phyloP scores from a whole-genome alignment of 1,140 invertebrate species.

The Capitella teleta region DNA sequence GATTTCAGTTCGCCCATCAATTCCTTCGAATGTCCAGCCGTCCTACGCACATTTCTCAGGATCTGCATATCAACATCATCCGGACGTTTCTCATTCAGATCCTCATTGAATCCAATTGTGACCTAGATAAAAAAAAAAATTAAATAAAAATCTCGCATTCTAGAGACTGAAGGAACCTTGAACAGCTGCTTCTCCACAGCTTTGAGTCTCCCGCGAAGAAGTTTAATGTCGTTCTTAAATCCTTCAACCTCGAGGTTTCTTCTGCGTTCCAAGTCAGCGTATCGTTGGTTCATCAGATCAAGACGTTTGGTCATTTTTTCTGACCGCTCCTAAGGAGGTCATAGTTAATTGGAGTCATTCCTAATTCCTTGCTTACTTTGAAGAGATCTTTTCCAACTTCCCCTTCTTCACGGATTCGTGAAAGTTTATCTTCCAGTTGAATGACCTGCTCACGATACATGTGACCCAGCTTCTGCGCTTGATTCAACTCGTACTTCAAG shows the following conservation, averaged over 20 bases:
- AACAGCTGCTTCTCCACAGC: slow-evolving; percentile 41
- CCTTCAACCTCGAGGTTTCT: slow-evolving; percentile 42
- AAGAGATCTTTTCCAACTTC: slow-evolving; percentile 39
- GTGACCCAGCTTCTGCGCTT: slow-evolving; percentile 37
- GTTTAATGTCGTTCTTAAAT: slow-evolving; percentile 43
- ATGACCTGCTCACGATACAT: slow-evolving; percentile 43
- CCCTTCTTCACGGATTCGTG: slow-evolving; percentile 35
- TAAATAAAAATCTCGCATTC: too few species aligned
- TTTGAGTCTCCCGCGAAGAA: slow-evolving; percentile 35
- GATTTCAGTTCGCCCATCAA: slow-evolving; percentile 38
- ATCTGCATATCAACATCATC: slow-evolving; percentile 39
- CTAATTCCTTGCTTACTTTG: slow-evolving; percentile 27
- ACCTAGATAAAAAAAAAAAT: slow-evolving; percentile 17
- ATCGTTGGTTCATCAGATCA: slow-evolving; percentile 37
- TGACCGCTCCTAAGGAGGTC: slow-evolving; percentile 35
- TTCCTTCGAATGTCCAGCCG: slow-evolving; percentile 36
- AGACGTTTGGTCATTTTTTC: slow-evolving; percentile 38
- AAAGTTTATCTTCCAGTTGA: slow-evolving; percentile 38
- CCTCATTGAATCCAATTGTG: slow-evolving; percentile 33
- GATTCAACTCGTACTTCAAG: slow-evolving; percentile 32
- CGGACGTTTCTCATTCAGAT: slow-evolving; percentile 32
- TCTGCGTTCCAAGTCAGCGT: slow-evolving; percentile 38
- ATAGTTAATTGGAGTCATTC: too few species aligned
- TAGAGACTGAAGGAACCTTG: too few species aligned
- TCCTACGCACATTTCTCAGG: slow-evolving; percentile 34